phyloP scores from a whole-genome alignment of 2,888 invertebrate species.

The Drosophila formosana region DNA sequence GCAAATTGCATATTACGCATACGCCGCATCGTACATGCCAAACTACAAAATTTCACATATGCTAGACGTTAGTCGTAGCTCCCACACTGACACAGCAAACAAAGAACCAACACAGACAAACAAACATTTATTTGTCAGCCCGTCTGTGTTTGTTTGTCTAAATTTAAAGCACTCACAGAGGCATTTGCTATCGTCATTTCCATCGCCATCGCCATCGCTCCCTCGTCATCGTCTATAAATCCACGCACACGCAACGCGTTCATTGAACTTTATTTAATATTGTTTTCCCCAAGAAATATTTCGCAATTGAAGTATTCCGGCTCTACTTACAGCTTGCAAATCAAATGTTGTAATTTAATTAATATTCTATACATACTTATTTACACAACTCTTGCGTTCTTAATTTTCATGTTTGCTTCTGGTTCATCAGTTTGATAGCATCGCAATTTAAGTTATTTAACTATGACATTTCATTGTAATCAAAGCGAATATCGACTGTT shows the following conservation, averaged over 20 bases:
- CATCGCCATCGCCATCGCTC: constrained; percentile 7
- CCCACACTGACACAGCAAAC: constrained; percentile 35
- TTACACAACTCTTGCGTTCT: neutral
- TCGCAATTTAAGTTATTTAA: neutral
- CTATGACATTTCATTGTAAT: neutral
- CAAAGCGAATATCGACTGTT: neutral
- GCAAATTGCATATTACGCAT: constrained; percentile 78
- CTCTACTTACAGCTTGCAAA: neutral
- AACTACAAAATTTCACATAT: constrained; percentile 46
- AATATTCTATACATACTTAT: neutral
- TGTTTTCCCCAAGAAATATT: constrained; percentile 21
- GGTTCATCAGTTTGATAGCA: neutral
- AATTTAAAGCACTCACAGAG: constrained; percentile 68
- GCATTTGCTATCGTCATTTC: constrained; percentile 29
- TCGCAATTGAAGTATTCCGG: neutral
- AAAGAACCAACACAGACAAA: constrained; percentile 30
- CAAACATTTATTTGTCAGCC: constrained; percentile 60
- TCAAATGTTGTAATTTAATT: neutral
- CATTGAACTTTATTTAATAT: constrained; percentile 63
- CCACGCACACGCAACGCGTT: constrained; percentile 61
- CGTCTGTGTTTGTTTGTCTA: constrained; percentile 60
- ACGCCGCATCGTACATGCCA: constrained; percentile 57
- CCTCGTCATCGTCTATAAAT: constrained; percentile 47
- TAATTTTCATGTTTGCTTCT: neutral
- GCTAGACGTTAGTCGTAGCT: constrained; percentile 27